These are phyloP conservation scores for Pluvialis apricaria DNA, from an alignment of 2,113 vertebrate species.

Conservation along the genomic window DNA sequence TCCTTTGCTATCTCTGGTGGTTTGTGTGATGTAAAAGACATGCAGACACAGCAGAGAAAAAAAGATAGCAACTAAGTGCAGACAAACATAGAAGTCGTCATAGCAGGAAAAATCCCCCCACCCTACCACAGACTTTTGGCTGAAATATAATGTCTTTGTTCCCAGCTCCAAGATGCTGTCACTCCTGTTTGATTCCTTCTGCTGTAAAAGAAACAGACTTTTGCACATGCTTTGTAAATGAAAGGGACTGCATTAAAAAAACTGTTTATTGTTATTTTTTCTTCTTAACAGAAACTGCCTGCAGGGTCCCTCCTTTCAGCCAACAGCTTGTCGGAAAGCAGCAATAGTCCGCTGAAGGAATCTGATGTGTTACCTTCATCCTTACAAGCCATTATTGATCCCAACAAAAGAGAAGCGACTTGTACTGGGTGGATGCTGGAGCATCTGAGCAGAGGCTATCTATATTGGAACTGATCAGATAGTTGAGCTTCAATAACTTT, in stretches of 20 bases:
- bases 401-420: not conserved
- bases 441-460: not conserved
- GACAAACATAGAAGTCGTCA: not conserved
- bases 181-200: not conserved
- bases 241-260: not conserved
- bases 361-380: not conserved
- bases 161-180: conserved; percentile 24
- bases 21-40: not conserved
- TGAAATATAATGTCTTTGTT: conserved; percentile 14
- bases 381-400: not conserved
- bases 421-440: not conserved
- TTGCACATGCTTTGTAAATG: not conserved
- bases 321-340: not conserved
- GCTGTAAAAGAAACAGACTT: conserved; percentile 19
- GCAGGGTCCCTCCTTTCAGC: not conserved
- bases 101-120: not conserved
- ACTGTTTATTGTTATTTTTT: not conserved
- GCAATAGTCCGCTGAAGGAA: not conserved
- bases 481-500: not conserved
- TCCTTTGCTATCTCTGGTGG: conserved; percentile 1
- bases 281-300: not conserved
- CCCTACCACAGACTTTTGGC: not conserved
- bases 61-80: not conserved
- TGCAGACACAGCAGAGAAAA: not conserved
- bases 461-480: not conserved